Evolutionary conservation across 2,888 invertebrate species (phyloP), one percentile per base, ranked within the genome.

Genomic region (Petrolisthes cinctipes): DNA sequence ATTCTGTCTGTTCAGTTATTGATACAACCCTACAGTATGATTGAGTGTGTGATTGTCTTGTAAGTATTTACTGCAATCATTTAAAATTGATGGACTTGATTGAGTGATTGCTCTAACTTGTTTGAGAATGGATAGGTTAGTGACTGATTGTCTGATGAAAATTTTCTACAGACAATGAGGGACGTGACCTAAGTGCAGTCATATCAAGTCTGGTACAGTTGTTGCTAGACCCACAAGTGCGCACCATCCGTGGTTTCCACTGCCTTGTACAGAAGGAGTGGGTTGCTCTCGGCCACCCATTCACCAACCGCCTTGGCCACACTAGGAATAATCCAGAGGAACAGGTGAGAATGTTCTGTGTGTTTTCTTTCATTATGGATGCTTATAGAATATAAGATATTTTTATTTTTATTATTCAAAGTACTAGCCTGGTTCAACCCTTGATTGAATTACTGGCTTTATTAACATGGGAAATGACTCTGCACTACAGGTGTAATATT

Each of bases 191-290:
- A 93, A 96, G 96, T 92, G 97, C 97, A 91, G 94, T 98, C 80
- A 95, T 98, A 89, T 97, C 98, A 83, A 96, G 96, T 92, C 93
- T 99, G 89, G 95, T 96, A 17, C 98, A 99, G 94, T 93, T 99
- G 83, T 93, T 98, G 80, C 93, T 98, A 86, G 98, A 99, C 94
- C 95, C 97, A 0, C 94, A 96, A 92, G 97, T 94, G 93, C 94
- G 98, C 85, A 96, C 97, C 5, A 94, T 96, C 90, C 94, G 94
- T 73, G 98, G 98, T 84, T 97, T 99, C 93, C 97, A 98, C 93
- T 95, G 96, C 86, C 94, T 99, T 71, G 94, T 99, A 85, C 98
- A 98, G 93, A 97, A 98, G 92, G 98, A 99, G 92, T 99, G 99
- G 98, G 94, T 98, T 4, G 96, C 97, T 0, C 94, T 98, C 91